Percentiles rank a stretch among this genome's conserved stretches.
Evolutionary conservation across 2,797 vertebrate genomes (phyloP).

Genomic region (Notoglanidium macrostoma): DNA sequence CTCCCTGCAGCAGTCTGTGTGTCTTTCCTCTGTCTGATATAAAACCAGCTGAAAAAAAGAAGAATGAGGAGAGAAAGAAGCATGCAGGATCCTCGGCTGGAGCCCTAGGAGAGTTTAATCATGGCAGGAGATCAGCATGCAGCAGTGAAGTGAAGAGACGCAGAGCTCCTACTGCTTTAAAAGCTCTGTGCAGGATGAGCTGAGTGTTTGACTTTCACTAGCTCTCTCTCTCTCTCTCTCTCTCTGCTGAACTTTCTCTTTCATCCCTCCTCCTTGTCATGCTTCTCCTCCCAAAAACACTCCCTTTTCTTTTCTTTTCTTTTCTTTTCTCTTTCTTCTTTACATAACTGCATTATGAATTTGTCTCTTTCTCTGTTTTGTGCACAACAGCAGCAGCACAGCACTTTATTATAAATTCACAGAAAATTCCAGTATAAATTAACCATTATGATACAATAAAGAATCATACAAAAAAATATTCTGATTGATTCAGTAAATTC

Average conservation of each 20-base stretch:
- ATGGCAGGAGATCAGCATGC: constrained; percentile 20
- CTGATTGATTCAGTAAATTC: not conserved
- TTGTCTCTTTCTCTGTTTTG: not conserved
- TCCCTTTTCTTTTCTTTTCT: not conserved
- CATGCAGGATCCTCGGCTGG: not conserved
- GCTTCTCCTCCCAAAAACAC: constrained; percentile 28
- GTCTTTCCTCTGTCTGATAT: not conserved
- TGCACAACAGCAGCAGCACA: not conserved
- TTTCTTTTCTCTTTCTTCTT: not conserved
- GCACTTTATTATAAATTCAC: not conserved
- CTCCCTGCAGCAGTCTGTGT: constrained; percentile 31
- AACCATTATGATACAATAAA: not conserved
- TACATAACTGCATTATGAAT: not conserved
- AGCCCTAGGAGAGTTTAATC: not conserved
- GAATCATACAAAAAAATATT: not conserved
- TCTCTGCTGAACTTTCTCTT: constrained; percentile 35
- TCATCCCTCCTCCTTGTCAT: constrained; percentile 26
- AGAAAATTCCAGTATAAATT: not conserved
- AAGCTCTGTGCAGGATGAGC: not conserved
- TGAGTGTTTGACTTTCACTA: constrained; percentile 9
- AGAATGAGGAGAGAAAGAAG: not conserved
- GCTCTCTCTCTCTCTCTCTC: constrained; percentile 19
- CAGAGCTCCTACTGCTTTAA: not conserved
- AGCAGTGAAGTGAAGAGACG: not conserved
- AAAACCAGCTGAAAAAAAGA: not conserved